A percentile compares a stretch with the other conserved stretches of the same genome.
Evolutionary conservation across 2,113 vertebrate species (phyloP).

Genomic region (Anser cygnoides): DNA sequence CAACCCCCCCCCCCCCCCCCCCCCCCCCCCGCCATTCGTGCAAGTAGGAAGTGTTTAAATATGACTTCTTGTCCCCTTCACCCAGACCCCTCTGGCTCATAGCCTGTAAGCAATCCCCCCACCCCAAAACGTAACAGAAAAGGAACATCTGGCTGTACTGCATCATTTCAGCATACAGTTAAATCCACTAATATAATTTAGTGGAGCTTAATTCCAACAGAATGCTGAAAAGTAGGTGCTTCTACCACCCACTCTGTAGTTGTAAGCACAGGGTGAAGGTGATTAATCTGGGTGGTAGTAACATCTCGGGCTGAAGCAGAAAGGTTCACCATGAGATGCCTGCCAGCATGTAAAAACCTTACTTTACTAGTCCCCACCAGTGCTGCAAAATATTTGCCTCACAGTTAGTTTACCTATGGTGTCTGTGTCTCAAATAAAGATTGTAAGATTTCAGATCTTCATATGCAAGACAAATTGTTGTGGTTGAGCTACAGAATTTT

Average conservation of each 20-base stretch:
- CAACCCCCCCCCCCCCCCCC: background rate
- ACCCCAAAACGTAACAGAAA: accelerated
- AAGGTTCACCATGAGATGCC: background rate
- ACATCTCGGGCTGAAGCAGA: background rate
- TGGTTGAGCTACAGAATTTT: background rate
- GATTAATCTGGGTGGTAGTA: background rate
- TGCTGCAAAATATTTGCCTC: background rate
- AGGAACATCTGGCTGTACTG: background rate
- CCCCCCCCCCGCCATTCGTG: too few relatives aligned
- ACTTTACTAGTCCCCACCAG: accelerated
- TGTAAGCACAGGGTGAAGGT: background rate
- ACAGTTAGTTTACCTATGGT: background rate
- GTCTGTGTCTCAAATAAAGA: background rate
- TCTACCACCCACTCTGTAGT: background rate
- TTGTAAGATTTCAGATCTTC: background rate
- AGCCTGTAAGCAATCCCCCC: background rate
- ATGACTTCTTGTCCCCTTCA: background rate
- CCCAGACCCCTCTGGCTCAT: background rate
- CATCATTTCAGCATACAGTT: background rate
- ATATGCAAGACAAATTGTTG: background rate
- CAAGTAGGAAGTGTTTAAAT: background rate
- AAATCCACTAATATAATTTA: background rate
- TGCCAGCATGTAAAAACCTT: background rate
- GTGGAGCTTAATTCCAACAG: background rate
- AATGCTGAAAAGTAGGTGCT: background rate